These are phyloP conservation scores for Microtus pennsylvanicus DNA, from an alignment of 2,113 vertebrate genomes.

Conservation along the genomic window DNA sequence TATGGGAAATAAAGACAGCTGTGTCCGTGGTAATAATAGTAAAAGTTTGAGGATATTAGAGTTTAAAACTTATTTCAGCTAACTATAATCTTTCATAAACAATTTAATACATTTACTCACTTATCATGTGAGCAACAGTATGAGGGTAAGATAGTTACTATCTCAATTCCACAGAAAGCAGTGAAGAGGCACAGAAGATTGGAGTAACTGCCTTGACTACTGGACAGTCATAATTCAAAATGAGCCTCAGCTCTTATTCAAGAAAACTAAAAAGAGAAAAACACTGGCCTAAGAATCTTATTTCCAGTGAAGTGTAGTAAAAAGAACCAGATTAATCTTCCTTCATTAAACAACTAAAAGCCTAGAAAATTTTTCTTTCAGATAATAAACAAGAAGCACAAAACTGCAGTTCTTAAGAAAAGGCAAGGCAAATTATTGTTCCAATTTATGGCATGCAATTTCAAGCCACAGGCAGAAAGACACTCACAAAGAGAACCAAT, in stretches of 20 bases:
- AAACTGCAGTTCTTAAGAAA: conserved; percentile 1
- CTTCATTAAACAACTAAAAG: conserved; percentile 41
- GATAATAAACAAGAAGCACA: conserved; percentile 35
- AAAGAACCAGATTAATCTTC: not conserved
- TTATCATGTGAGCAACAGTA: not conserved
- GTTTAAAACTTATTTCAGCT: not conserved
- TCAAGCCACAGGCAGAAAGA: not conserved
- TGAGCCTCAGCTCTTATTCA: not conserved
- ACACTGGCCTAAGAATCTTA: conserved; percentile 17
- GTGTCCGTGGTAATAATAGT: not conserved
- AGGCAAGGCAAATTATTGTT: not conserved
- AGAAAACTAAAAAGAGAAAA: conserved; percentile 8
- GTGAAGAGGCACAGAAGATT: conserved; percentile 27
- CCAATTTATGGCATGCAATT: conserved; percentile 21
- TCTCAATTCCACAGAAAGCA: not conserved
- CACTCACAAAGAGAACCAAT: not conserved
- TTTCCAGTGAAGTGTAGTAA: not conserved
- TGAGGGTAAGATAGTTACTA: not conserved
- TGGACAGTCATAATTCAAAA: conserved; percentile 41
- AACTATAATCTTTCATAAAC: conserved; percentile 31
- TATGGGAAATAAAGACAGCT: conserved; percentile 15
- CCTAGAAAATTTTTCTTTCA: not conserved
- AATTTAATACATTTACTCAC: conserved; percentile 40
- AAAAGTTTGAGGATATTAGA: not conserved
- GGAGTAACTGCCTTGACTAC: conserved; percentile 21